Evolutionary conservation across 1,140 invertebrate genomes (phyloP).

Genomic region (Yoshiicerus persimilis): DNA sequence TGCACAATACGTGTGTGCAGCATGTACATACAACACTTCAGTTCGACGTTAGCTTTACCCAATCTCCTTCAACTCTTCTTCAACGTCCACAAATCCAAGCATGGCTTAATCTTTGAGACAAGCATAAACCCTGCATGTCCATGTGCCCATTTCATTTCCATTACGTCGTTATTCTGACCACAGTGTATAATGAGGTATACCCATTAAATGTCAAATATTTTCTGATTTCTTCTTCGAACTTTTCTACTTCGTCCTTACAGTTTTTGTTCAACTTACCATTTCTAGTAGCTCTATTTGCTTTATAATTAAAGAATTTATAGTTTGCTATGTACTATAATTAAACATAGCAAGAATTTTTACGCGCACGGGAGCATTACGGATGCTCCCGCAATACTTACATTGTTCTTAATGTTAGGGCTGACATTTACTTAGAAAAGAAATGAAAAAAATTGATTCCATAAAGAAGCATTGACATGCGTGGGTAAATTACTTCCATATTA

Average conservation of each 20-base stretch:
- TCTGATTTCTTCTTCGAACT: not conserved
- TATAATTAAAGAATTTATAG: not conserved
- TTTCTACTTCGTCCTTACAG: not conserved
- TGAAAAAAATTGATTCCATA: not conserved
- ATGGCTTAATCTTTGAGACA: too few relatives aligned
- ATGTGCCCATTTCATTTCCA: too few relatives aligned
- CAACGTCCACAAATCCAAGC: too few relatives aligned
- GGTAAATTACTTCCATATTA: not conserved
- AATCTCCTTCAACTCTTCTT: too few relatives aligned
- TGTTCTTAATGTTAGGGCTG: not conserved
- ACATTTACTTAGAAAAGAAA: not conserved
- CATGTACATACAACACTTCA: too few relatives aligned
- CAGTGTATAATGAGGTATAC: not conserved
- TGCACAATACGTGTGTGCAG: too few relatives aligned
- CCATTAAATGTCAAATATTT: not conserved
- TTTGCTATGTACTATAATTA: not conserved
- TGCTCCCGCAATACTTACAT: too few relatives aligned
- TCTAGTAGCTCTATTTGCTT: not conserved
- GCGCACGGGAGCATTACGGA: too few relatives aligned
- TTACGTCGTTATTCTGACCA: too few relatives aligned
- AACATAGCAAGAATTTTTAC: too few relatives aligned
- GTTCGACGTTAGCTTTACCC: too few relatives aligned
- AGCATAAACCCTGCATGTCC: too few relatives aligned
- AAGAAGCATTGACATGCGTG: not conserved
- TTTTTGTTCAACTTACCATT: not conserved